Percentiles rank a stretch among this genome's conserved stretches.
Conservation (phyloP, 2,888 invertebrate genomes). For the Melinaea marsaeus region DNA sequence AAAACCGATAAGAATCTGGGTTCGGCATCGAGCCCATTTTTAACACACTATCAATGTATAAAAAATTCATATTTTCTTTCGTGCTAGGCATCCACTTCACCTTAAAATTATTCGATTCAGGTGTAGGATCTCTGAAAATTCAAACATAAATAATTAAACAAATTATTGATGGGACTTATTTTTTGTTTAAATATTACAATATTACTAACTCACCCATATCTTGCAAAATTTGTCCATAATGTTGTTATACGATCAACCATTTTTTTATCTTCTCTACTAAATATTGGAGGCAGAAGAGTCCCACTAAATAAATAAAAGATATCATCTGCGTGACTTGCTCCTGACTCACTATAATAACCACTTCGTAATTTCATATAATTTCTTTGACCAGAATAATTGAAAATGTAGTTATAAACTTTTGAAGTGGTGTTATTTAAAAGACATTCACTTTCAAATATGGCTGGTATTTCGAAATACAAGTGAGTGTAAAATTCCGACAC, state of each 20-base stretch:
- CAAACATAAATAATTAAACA: conserved; percentile 7
- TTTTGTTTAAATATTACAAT: conserved; percentile 1
- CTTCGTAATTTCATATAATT: conserved; percentile 52
- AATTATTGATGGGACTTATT: too few relatives aligned
- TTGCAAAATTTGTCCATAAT: conserved; percentile 69
- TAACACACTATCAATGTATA: conserved; percentile 47
- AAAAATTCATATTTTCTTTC: conserved; percentile 40
- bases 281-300: conserved; percentile 49
- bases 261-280: conserved; percentile 45
- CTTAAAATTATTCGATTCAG: conserved; percentile 37
- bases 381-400: conserved; percentile 58
- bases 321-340: conserved; percentile 67
- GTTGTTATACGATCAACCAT: conserved; percentile 57
- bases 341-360: conserved; percentile 45
- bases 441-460: conserved; percentile 52
- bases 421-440: conserved; percentile 38
- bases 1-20: conserved; percentile 44
- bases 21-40: conserved; percentile 47
- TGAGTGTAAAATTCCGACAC: conserved; percentile 58
- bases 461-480: conserved; percentile 64
- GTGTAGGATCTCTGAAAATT: conserved; percentile 52
- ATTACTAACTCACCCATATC: conserved; percentile 51
- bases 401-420: conserved; percentile 58
- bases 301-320: conserved; percentile 59
- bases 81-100: conserved; percentile 49